Conservation (phyloP, 2,888 invertebrate genomes). For the Rutpela maculata region DNA sequence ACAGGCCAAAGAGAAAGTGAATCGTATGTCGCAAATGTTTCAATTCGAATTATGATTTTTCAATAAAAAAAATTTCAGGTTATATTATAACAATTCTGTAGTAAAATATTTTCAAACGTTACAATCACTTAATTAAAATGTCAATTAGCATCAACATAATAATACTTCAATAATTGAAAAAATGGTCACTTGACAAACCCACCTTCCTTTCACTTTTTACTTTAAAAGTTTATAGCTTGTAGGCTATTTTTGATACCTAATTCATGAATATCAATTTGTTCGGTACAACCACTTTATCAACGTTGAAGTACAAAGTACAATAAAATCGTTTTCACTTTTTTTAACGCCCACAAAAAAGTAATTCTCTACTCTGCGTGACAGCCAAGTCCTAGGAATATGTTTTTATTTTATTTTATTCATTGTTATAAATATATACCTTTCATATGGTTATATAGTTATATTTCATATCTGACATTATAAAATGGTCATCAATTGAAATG, state of each 20-base stretch:
- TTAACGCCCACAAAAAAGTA: background rate
- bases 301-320: background rate
- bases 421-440: too few relatives aligned
- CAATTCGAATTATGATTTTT: too few relatives aligned
- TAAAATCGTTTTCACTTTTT: background rate
- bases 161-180: background rate
- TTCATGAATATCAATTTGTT: background rate
- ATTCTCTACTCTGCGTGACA: background rate
- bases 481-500: too few relatives aligned
- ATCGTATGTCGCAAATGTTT: too few relatives aligned
- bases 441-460: too few relatives aligned
- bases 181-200: background rate
- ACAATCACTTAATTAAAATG: background rate
- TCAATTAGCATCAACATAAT: constrained; percentile 1
- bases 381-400: too few relatives aligned
- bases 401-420: too few relatives aligned
- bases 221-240: background rate
- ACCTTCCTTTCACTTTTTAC: constrained; percentile 5
- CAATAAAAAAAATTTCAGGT: too few relatives aligned
- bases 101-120: too few relatives aligned
- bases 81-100: too few relatives aligned
- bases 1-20: too few relatives aligned
- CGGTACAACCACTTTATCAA: background rate
- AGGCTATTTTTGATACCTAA: background rate
- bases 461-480: too few relatives aligned